Evolutionary conservation across 2,113 vertebrate genomes (phyloP).

Genomic region (Prionailurus bengalensis): DNA sequence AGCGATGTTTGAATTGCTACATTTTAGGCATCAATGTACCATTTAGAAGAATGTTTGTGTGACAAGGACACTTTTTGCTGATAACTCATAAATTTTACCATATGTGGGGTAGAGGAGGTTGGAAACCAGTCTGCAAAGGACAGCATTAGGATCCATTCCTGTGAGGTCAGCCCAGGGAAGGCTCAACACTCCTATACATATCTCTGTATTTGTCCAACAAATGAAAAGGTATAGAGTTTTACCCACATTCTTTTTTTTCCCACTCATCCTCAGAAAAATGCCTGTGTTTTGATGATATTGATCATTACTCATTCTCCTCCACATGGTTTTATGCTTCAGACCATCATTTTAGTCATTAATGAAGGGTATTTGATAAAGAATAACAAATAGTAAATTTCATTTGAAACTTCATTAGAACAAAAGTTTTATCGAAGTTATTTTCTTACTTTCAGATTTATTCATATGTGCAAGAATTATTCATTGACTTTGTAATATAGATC

Average conservation of each 20-base stretch:
- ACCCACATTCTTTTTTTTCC: neutral
- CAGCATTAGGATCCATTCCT: neutral
- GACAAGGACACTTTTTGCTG: neutral
- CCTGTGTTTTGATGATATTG: neutral
- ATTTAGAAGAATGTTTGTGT: neutral
- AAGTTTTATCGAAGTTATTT: neutral
- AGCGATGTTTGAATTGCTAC: neutral
- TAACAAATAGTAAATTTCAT: neutral
- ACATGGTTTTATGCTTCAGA: neutral
- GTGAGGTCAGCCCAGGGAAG: neutral
- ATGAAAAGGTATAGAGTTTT: neutral
- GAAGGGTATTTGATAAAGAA: neutral
- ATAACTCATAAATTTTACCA: neutral
- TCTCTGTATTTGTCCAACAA: neutral
- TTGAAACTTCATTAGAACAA: neutral
- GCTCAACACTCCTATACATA: neutral
- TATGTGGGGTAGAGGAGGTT: neutral
- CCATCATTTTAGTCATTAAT: neutral
- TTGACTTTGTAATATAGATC: neutral
- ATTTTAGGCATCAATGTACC: neutral
- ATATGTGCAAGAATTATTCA: neutral
- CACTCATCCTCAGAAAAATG: neutral
- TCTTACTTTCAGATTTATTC: neutral
- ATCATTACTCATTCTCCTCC: neutral
- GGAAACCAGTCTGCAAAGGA: neutral